Base-by-base conservation (phyloP, 2,113 vertebrate species). In the Acanthochromis polyacanthus region DNA sequence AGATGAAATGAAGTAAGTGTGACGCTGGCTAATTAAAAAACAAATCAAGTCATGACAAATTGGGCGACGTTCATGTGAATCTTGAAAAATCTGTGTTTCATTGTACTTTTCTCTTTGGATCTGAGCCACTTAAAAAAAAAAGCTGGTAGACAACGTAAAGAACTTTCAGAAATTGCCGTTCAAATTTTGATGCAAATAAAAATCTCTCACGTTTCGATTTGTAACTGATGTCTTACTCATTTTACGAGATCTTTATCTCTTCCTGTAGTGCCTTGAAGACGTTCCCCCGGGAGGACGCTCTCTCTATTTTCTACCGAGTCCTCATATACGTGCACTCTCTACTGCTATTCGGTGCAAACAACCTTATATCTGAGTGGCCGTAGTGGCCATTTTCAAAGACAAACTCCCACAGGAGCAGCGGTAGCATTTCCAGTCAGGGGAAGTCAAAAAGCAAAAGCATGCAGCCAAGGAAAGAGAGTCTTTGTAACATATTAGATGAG, bases 381-480 rank as follows among this genome's bases (percentile, higher is more conserved):
- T 14, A 58, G 66, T 65, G 63, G 76, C 60, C 56, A 76, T 81
- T 86, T 81, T 84, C 51, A 66, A 75, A 78, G 58, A 81, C 7
- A 14, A 20, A 2, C 52, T 89, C 82, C 75, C 66, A 50, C 53
- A 38, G 69, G 71, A 80, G 23, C 52, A 16, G 55, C 4, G 65
- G 53, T 68, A 45, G 55, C 57, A 38, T 76, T 83, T 75, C 57
- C 15, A 67, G 20, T 58, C 53, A 80, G 58, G 30, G 58, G 14
- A 38, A 62, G 75, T 82, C n/a, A 68, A 53, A 75, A 20, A 50
- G 17, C 7, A 59, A 4, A 38, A 5, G 51, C 60, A 58, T 75
- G 8, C 14, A 5, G 1, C 36, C 59, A 23, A 51, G 10, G 55
- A 86, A 66, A 65, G 46, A 36, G 28, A 62, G 17, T 32, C 19